These are phyloP conservation scores for Melanotus villosus DNA, from an alignment of 2,888 invertebrate genomes.

Conservation along the genomic window DNA sequence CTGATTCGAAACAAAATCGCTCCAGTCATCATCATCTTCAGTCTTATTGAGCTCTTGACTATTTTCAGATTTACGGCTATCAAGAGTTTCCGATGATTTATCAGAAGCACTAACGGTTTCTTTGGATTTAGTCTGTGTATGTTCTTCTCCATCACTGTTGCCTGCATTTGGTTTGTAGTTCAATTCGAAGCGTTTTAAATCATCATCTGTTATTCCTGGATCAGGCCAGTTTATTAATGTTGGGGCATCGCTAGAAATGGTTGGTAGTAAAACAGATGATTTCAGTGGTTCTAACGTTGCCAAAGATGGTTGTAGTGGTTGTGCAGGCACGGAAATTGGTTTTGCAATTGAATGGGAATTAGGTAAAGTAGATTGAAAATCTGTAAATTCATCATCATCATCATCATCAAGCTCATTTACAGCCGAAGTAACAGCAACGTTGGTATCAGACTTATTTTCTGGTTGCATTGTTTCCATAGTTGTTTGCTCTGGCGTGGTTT, in stretches of 20 bases:
- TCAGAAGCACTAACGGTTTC: background rate
- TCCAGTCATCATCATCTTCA: conserved; percentile 74
- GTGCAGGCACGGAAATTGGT: conserved; percentile 40
- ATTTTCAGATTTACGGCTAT: background rate
- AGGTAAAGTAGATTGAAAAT: conserved; percentile 60
- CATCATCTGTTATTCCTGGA: conserved; percentile 70
- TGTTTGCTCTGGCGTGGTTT: background rate
- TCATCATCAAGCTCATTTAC: conserved; percentile 32
- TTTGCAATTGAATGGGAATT: background rate
- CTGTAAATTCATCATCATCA: conserved; percentile 66
- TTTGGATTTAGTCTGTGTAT: background rate
- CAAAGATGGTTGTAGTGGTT: conserved; percentile 25
- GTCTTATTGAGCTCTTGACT: background rate
- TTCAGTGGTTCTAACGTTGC: conserved; percentile 55
- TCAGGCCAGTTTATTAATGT: conserved; percentile 77
- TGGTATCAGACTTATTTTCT: background rate
- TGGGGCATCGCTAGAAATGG: conserved; percentile 6
- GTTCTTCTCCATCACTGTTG: background rate
- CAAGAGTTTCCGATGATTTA: too few species aligned
- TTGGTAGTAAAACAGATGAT: conserved; percentile 52
- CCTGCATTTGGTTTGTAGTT: conserved; percentile 49
- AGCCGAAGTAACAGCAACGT: background rate
- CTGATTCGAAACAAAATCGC: conserved; percentile 72
- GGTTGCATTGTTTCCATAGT: conserved; percentile 13
- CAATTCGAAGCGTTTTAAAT: conserved; percentile 63